Base-by-base conservation (phyloP, 2,113 vertebrate species). In the Paralichthys olivaceus region DNA sequence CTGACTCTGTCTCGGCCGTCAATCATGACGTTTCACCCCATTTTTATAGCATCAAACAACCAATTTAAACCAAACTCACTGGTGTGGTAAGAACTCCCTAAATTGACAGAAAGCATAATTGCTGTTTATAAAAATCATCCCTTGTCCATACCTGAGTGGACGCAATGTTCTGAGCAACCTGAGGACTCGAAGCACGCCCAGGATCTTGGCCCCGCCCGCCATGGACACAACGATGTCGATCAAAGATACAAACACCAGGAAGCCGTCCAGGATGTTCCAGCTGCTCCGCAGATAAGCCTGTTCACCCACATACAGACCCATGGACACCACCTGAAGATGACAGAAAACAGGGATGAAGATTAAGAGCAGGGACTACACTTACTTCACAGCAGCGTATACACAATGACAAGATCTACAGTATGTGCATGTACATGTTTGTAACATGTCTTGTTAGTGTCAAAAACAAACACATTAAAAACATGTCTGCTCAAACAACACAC, bases 221-320 rank as follows among this genome's bases (percentile, higher is more conserved):
- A 99, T 92, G 0, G 98, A 99, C 65, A 99, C 98, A 19, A 99
- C 97, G 0, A 99, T 99, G 89, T 99, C 98, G 60, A 99, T 95
- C 81, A 98, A 92, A n/a, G 98, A 99, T 65, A 99, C 98, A 0
- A 99, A 97, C 81, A 99, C 98, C 62, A 99, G 94, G 89, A 99
- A 99, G 68, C 98, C 97, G 32, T 99, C 98, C 85, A 99, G 93
- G 72, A 99, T 90, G 12, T 99, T 99, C 98, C 98, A 99, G 74
- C 97, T 99, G 92, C 98, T 99, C 53, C 97, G 96, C 75, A 99
- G 93, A 77, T 99, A 99, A 0, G 98, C 95, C 88, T 98, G 96
- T 28, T 97, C 96, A 0, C 98, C 98, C 43, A 99, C 87, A 87
- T 98, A 99, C 59, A 99, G 89, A 49, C 97, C 97, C 91, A 99